Conservation (phyloP, 2,797 vertebrate species). For the Steatocranus sp. region DNA sequence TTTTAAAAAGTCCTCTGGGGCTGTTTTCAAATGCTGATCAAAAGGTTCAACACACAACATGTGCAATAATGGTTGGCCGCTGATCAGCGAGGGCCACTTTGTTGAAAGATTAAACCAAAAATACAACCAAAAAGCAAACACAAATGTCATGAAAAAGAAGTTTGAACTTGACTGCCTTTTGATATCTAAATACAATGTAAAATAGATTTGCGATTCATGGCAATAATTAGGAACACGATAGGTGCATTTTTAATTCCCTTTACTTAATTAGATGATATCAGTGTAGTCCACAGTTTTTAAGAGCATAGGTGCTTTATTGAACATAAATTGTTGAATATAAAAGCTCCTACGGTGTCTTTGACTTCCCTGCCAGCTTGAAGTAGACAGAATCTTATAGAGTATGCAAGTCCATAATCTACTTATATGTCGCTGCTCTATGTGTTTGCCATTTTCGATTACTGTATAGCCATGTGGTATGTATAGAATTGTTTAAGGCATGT, state of each 20-base stretch:
- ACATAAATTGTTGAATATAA: conserved; percentile 15
- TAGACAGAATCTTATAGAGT: conserved; percentile 7
- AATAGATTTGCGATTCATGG: conserved; percentile 12
- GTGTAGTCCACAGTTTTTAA: not conserved
- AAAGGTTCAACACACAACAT: conserved; percentile 3
- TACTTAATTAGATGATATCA: conserved; percentile 18
- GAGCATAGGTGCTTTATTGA: conserved; percentile 2
- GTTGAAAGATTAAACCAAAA: conserved; percentile 5
- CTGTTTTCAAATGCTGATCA: conserved; percentile 13
- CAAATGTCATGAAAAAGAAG: not conserved
- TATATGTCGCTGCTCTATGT: conserved; percentile 28
- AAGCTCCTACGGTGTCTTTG: conserved; percentile 1
- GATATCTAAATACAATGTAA: not conserved
- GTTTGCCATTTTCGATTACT: conserved; percentile 28
- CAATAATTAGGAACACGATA: conserved; percentile 4
- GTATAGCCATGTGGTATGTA: not conserved
- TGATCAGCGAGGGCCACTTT: conserved; percentile 4
- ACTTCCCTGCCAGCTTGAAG: conserved; percentile 25
- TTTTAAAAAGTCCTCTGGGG: conserved; percentile 11
- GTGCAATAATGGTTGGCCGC: conserved; percentile 8
- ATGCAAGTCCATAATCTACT: conserved; percentile 34
- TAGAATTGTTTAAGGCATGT: not conserved
- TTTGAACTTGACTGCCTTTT: conserved; percentile 1
- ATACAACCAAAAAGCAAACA: not conserved
- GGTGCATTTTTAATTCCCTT: conserved; percentile 24